A percentile compares a stretch with the other conserved stretches of the same genome.
These are phyloP conservation scores for Ptychobarbus kaznakovi DNA, from an alignment of 2,797 vertebrate species.

Conservation along the genomic window DNA sequence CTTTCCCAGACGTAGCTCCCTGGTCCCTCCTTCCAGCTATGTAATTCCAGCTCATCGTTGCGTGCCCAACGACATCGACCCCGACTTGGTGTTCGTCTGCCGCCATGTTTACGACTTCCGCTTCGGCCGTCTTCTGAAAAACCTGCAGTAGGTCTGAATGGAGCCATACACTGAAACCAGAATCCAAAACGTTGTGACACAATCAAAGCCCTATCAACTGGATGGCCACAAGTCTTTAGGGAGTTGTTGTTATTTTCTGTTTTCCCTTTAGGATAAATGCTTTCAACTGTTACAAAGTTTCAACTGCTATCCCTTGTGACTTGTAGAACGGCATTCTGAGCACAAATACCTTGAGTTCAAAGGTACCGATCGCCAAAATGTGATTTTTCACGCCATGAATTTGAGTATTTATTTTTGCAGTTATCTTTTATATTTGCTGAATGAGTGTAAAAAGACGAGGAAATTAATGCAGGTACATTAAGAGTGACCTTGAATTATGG, in stretches of 20 bases:
- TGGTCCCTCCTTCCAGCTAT: slow-evolving; percentile 91
- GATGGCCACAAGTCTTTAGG: slow-evolving; percentile 33
- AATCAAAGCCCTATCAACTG: slow-evolving; percentile 51
- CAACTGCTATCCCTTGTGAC: slow-evolving; percentile 33
- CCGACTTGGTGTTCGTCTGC: slow-evolving; percentile 96
- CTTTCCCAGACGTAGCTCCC: slow-evolving; percentile 82
- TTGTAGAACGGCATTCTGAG: slow-evolving; percentile 51
- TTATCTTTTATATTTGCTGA: slow-evolving; percentile 61
- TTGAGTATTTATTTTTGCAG: slow-evolving; percentile 61
- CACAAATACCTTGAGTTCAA: slow-evolving; percentile 60
- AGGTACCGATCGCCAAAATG: slow-evolving; percentile 50
- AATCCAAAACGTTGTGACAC: slow-evolving; percentile 59
- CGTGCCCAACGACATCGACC: slow-evolving; percentile 92
- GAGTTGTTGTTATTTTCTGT: slow-evolving; percentile 14
- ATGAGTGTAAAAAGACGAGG: slow-evolving; percentile 63
- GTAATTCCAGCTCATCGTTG: slow-evolving; percentile 93
- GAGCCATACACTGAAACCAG: slow-evolving; percentile 63
- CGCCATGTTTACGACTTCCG: slow-evolving; percentile 99
- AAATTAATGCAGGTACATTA: slow-evolving; percentile 59
- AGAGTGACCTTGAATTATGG: slow-evolving; percentile 50
- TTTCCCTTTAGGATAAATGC: slow-evolving; percentile 44
- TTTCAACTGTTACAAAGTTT: slow-evolving; percentile 32
- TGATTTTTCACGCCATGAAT: slow-evolving; percentile 59
- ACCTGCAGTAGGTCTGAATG: slow-evolving; percentile 87
- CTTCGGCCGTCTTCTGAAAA: slow-evolving; percentile 97